phyloP scores from a whole-genome alignment of 2,888 invertebrate genomes.

The Sericinus montela region DNA sequence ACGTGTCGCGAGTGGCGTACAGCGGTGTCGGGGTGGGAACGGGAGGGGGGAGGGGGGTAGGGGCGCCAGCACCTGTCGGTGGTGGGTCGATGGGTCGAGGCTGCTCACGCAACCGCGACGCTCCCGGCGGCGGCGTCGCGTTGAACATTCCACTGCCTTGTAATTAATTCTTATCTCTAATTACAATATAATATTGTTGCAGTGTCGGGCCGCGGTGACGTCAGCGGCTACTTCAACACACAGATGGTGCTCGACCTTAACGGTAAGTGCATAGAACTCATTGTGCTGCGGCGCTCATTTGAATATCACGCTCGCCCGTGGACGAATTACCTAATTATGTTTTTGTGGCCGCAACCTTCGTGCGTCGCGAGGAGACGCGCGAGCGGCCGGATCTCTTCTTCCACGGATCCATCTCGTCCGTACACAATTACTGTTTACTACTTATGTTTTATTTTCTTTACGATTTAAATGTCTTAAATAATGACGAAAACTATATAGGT shows the following conservation, averaged over 20 bases:
- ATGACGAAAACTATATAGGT: no score
- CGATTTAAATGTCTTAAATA: no score
- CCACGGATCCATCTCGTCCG: no score
- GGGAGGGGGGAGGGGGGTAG: background rate
- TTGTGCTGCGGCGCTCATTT: conserved; percentile 29
- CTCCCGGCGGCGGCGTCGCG: background rate
- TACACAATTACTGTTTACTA: no score
- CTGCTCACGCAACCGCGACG: background rate
- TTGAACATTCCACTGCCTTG: conserved; percentile 1
- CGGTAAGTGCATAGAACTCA: conserved; percentile 45
- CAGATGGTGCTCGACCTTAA: conserved; percentile 76
- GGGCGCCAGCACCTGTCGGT: background rate
- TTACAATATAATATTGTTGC: conserved; percentile 46
- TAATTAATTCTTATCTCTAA: conserved; percentile 26
- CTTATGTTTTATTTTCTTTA: no score
- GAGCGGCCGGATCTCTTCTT: no score
- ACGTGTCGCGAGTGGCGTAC: no score
- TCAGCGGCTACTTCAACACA: conserved; percentile 70
- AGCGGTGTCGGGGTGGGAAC: no score
- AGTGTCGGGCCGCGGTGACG: conserved; percentile 73
- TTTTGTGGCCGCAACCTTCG: conserved; percentile 33
- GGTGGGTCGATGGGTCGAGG: background rate
- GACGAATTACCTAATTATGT: conserved; percentile 41
- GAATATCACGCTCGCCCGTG: conserved; percentile 31
- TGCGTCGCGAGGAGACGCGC: background rate